Conservation (phyloP, 2,113 vertebrate genomes). For the Phoenicopterus ruber region DNA sequence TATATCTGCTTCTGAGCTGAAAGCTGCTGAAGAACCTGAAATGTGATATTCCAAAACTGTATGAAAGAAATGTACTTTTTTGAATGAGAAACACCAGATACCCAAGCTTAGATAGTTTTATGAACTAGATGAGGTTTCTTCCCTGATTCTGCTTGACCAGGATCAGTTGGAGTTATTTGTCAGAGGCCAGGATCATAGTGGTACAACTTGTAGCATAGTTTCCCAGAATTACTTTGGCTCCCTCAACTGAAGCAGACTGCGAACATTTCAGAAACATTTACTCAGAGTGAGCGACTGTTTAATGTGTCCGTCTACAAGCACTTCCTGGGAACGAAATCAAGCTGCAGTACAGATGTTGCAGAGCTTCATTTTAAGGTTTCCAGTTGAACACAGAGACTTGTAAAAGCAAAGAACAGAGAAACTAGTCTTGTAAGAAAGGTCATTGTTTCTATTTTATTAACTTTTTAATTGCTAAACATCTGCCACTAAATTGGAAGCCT, state of each 20-base stretch:
- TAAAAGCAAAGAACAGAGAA: neutral
- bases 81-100: neutral
- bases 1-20: neutral
- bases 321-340: neutral
- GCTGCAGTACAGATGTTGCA: neutral
- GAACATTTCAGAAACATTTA: neutral
- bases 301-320: neutral
- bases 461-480: neutral
- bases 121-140: neutral
- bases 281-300: neutral
- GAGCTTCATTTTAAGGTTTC: neutral
- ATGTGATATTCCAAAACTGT: neutral
- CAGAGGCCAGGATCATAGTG: neutral
- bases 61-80: neutral
- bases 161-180: neutral
- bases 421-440: conserved; percentile 5
- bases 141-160: neutral
- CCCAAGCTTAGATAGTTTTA: neutral
- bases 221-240: neutral
- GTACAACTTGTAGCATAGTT: neutral
- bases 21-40: neutral
- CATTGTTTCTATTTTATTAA: conserved; percentile 29
- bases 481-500: neutral
- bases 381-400: neutral
- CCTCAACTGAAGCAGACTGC: neutral